Base-by-base conservation (phyloP, 2,797 vertebrate genomes). In the Clarias laeviceps region DNA sequence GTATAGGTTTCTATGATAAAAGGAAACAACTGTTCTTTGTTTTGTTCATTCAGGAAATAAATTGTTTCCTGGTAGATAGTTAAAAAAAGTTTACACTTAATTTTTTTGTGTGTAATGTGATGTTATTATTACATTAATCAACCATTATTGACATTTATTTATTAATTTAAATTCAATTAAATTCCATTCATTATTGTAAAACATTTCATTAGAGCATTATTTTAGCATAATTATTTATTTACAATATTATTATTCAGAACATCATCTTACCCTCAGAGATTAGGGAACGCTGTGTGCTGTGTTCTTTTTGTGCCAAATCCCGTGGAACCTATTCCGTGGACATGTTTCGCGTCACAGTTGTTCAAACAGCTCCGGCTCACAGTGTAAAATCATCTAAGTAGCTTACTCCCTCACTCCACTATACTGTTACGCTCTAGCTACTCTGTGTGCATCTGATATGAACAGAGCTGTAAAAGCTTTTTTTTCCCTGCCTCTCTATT, bases 201-300 rank as follows among this genome's bases (percentile, higher is more conserved):
- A 29, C 8, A 32, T 66, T 32, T 66, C 4, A 50, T 20, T 50
- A 54, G 32, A 80, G 9, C 18, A 12, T 79, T 11, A 50, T 50
- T 50, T 50, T 11, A 50, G 11, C 45, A 50, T 50, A 50, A 61
- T 61, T n/a, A 79, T 37, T 24, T 7, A 17, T n/a, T 40, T n/a
- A 27, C 32, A 5, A 32, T 5, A 14, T 9, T 20, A 64, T 37
- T 27, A 27, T 45, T 40, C 18, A 59, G 9, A 27, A 69, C 3
- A 59, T 57, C 4, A 78, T 22, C 84, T 82, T 85, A 85, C 84
- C 84, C 14, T 65, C 32, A 34, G n/a, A 65, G 27, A 64, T 20
- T 0, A 24, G 50, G 5, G 82, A 62, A 29, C 0, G 40, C 40
- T 5, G 65, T 32, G 14, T 54, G 22, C 45, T 50, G 11, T 12